phyloP scores from a whole-genome alignment of 2,113 vertebrate species.

The Cheirogaleus medius region DNA sequence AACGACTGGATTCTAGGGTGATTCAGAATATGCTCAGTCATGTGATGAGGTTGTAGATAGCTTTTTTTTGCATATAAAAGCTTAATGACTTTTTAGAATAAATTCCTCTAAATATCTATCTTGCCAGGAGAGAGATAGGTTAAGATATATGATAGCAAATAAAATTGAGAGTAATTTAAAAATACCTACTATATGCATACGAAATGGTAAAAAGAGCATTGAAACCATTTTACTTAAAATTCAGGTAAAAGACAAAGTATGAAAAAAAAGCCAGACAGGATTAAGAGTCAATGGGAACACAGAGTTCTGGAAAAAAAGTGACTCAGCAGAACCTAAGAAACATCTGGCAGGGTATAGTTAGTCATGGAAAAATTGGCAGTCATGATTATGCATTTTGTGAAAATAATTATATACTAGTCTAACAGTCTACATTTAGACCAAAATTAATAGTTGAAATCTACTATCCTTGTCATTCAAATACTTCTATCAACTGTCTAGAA shows the following conservation, averaged over 20 bases:
- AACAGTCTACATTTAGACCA: not conserved
- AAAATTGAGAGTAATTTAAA: not conserved
- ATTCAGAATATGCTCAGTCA: slow-evolving; percentile 24
- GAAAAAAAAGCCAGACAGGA: slow-evolving; percentile 41
- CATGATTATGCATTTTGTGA: slow-evolving; percentile 68
- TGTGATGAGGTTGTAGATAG: not conserved
- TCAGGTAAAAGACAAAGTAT: slow-evolving; percentile 44
- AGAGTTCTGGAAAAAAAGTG: slow-evolving; percentile 61
- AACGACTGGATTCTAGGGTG: not conserved
- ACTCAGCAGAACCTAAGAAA: slow-evolving; percentile 74
- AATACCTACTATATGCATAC: not conserved
- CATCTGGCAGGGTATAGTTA: slow-evolving; percentile 66
- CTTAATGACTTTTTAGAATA: not conserved
- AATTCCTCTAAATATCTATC: slow-evolving; percentile 21
- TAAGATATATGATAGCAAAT: not conserved
- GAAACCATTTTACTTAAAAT: slow-evolving; percentile 4
- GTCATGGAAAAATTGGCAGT: slow-evolving; percentile 66
- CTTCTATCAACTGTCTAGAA: not conserved
- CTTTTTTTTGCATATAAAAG: not conserved
- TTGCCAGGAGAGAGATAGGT: not conserved
- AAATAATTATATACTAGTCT: slow-evolving; percentile 15
- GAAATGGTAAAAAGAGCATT: slow-evolving; percentile 8
- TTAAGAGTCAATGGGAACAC: slow-evolving; percentile 44
- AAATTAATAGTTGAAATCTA: not conserved
- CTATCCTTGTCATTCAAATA: not conserved